These are phyloP conservation scores for Drosophila nigrodunni DNA, from an alignment of 1,140 invertebrate species.

Conservation along the genomic window DNA sequence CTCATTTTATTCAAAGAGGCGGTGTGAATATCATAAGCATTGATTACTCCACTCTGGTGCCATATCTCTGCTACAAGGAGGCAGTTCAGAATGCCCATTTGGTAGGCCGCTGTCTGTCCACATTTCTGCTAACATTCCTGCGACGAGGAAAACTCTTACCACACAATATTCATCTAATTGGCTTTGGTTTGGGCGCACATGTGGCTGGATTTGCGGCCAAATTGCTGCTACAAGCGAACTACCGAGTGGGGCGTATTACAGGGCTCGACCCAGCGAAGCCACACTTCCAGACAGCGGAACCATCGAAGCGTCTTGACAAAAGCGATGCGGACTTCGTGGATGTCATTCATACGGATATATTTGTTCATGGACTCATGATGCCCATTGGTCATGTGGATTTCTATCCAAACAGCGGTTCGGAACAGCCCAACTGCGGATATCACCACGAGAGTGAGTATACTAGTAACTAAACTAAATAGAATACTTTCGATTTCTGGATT, in stretches of 20 bases:
- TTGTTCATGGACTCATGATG: constrained; percentile 29
- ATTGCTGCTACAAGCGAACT: background rate
- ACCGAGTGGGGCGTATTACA: constrained; percentile 3
- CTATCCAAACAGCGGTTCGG: constrained; percentile 38
- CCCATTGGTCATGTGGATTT: constrained; percentile 52
- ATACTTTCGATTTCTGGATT: too few relatives aligned
- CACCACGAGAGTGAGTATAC: constrained; percentile 4
- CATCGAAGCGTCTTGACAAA: constrained; percentile 16
- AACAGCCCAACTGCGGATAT: constrained; percentile 46
- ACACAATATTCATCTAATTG: constrained; percentile 1
- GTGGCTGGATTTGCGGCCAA: constrained; percentile 8
- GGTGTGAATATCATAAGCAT: constrained; percentile 4
- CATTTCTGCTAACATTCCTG: background rate
- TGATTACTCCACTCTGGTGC: constrained; percentile 1
- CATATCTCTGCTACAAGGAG: background rate
- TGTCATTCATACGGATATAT: constrained; percentile 47
- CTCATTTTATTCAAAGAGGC: background rate
- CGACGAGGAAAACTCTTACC: background rate
- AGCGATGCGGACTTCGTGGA: constrained; percentile 53
- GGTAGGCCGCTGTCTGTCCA: background rate
- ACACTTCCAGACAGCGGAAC: constrained; percentile 5
- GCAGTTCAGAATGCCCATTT: background rate
- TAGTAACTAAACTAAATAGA: too few relatives aligned
- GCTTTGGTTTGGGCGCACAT: constrained; percentile 12
- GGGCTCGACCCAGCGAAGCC: constrained; percentile 21